Percentiles rank a stretch among this genome's conserved stretches.
phyloP scores from a whole-genome alignment of 1,140 invertebrate genomes.

The Panonychus citri region DNA sequence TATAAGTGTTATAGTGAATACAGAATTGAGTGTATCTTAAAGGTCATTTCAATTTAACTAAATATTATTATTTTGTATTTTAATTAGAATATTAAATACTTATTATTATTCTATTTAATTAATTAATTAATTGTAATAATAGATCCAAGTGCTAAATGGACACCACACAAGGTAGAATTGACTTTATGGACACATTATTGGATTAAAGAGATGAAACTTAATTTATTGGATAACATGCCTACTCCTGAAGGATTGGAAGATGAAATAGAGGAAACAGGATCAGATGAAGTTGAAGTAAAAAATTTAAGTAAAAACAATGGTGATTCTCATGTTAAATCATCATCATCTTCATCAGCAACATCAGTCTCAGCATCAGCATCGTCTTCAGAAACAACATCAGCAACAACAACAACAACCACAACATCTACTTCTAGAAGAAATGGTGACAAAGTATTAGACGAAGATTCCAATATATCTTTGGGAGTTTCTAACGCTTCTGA shows the following conservation, averaged over 20 bases:
- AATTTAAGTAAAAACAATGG: too few relatives aligned
- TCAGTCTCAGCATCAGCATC: too few relatives aligned
- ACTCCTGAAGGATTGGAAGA: conserved; percentile 9
- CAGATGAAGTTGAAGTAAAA: background rate
- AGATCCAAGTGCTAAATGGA: conserved; percentile 36
- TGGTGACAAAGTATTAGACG: background rate
- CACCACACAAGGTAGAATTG: conserved; percentile 60
- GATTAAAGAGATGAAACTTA: conserved; percentile 51
- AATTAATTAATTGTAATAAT: conserved; percentile 12
- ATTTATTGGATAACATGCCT: conserved; percentile 51
- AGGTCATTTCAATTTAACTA: background rate
- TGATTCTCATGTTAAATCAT: too few relatives aligned
- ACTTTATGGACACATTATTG: conserved; percentile 74
- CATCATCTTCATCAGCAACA: too few relatives aligned
- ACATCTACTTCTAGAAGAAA: too few relatives aligned
- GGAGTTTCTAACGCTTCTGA: background rate
- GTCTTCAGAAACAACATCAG: background rate
- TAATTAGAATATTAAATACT: background rate
- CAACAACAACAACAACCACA: background rate
- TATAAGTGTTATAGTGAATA: too few relatives aligned
- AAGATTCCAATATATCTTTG: conserved; percentile 2
- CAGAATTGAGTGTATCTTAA: too few relatives aligned
- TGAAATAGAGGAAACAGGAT: too few relatives aligned
- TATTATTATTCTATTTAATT: conserved; percentile 1
- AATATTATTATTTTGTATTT: background rate